Conservation (phyloP, 1,140 invertebrate genomes). For the Anadara kagoshimensis region DNA sequence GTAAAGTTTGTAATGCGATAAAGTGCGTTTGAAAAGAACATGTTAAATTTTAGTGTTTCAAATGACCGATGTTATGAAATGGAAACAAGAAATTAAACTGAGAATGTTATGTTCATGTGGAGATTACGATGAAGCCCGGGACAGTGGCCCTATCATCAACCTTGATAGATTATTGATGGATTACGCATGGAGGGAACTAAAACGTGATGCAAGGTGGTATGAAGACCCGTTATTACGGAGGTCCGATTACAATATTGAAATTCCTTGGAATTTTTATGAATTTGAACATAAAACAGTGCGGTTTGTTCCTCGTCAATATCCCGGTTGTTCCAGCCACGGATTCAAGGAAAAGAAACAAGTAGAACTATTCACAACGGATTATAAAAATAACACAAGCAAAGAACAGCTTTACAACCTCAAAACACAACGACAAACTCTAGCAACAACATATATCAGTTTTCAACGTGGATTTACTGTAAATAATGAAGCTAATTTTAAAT, state of each 20-base stretch:
- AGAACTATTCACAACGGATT: conserved; percentile 52
- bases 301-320: conserved; percentile 42
- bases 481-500: conserved; percentile 53
- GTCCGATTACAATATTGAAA: conserved; percentile 50
- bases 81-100: too few species aligned
- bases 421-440: conserved; percentile 58
- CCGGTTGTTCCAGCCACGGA: conserved; percentile 34
- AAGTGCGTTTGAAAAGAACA: too few species aligned
- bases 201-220: conserved; percentile 51
- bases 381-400: conserved; percentile 51
- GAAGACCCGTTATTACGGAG: conserved; percentile 46
- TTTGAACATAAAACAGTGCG: conserved; percentile 53
- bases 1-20: too few species aligned
- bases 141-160: conserved; percentile 52
- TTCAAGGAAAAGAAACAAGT: conserved; percentile 54
- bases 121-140: conserved; percentile 33
- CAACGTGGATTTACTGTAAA: conserved; percentile 54
- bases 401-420: conserved; percentile 59
- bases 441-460: conserved; percentile 50
- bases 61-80: too few species aligned
- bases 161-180: conserved; percentile 53
- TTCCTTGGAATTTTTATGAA: conserved; percentile 61
- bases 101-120: conserved; percentile 52
- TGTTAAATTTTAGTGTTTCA: too few species aligned
- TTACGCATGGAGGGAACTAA: conserved; percentile 57